Conservation (phyloP, 2,797 vertebrate genomes). For the Acanthiza pusilla region DNA sequence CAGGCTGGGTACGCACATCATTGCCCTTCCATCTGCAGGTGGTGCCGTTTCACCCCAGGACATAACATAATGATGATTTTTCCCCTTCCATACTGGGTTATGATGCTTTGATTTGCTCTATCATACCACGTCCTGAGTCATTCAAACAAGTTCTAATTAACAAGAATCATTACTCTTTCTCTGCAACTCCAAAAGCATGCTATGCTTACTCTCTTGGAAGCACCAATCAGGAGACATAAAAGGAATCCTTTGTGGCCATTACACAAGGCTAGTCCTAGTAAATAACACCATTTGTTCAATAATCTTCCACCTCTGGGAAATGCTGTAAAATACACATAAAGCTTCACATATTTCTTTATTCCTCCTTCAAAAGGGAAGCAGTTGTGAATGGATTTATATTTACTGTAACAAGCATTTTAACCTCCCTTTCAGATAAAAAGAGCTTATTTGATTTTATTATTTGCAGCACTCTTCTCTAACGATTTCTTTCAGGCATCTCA, state of each 20-base stretch:
- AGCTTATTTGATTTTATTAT: conserved; percentile 29
- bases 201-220: background rate
- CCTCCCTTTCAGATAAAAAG: conserved; percentile 14
- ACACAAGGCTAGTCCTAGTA: background rate
- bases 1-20: background rate
- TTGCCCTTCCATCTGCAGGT: background rate
- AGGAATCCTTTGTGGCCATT: background rate
- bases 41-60: background rate
- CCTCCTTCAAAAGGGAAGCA: background rate
- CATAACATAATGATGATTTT: background rate
- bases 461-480: background rate
- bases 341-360: background rate
- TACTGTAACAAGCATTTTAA: conserved; percentile 29
- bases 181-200: background rate
- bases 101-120: background rate
- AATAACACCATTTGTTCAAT: conserved; percentile 16
- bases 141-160: background rate
- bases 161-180: background rate
- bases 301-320: background rate
- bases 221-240: background rate
- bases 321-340: background rate
- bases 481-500: conserved; percentile 4
- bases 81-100: background rate
- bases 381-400: conserved; percentile 4
- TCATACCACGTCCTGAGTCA: background rate